phyloP scores from a whole-genome alignment of 2,113 vertebrate genomes.

The Hippocampus zosterae region DNA sequence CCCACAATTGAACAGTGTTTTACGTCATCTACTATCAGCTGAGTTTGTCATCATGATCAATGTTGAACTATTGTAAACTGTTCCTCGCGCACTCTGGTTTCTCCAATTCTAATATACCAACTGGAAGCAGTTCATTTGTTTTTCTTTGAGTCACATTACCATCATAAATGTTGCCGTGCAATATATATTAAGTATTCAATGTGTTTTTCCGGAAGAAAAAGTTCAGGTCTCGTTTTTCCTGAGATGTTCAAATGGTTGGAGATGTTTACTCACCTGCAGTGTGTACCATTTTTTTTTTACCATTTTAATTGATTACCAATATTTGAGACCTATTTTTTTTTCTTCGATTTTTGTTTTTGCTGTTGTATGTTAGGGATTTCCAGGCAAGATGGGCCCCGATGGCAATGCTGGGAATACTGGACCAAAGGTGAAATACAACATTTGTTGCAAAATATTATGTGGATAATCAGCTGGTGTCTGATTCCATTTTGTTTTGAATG shows the following conservation, averaged over 20 bases:
- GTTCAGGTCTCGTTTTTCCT: too few relatives aligned
- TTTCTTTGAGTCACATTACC: too few relatives aligned
- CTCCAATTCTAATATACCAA: too few relatives aligned
- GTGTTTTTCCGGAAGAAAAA: too few relatives aligned
- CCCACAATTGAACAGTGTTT: neutral
- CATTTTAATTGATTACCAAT: too few relatives aligned
- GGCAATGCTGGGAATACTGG: slow-evolving; percentile 61
- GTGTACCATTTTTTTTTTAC: too few relatives aligned
- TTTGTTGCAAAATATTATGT: neutral
- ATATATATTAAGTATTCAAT: too few relatives aligned
- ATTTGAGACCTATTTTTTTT: neutral
- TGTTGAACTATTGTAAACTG: neutral
- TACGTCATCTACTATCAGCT: neutral
- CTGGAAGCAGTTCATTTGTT: too few relatives aligned
- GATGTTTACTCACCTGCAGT: too few relatives aligned
- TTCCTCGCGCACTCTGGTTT: too few relatives aligned
- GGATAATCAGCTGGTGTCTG: neutral
- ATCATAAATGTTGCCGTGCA: too few relatives aligned
- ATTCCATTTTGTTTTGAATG: slow-evolving; percentile 12
- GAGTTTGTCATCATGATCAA: neutral
- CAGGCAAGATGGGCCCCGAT: slow-evolving; percentile 53
- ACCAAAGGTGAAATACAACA: slow-evolving; percentile 54
- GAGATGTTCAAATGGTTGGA: too few relatives aligned
- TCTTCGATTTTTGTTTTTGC: neutral
- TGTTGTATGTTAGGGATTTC: slow-evolving; percentile 52